These are phyloP conservation scores for Zoanthus sansibaricus DNA, from an alignment of 92 coral and sea anemone species.

Conservation along the genomic window DNA sequence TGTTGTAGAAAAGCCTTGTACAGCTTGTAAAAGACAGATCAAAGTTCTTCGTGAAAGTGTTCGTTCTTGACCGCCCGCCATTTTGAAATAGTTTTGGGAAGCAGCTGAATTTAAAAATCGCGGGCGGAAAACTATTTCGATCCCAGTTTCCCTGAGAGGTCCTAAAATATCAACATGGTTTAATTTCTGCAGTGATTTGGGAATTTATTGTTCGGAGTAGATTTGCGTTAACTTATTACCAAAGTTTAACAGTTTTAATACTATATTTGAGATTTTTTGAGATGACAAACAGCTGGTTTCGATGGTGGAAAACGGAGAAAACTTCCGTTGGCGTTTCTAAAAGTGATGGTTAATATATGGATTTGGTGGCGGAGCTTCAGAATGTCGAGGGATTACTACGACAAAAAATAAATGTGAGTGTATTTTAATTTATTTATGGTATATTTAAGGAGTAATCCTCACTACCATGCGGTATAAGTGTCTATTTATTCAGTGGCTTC, in stretches of 20 bases:
- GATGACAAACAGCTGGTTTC: background rate
- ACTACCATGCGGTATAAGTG: too few species aligned
- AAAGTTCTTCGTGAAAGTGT: constrained; percentile 82
- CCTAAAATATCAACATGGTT: constrained; percentile 1
- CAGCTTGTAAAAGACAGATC: constrained; percentile 92
- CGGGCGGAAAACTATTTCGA: background rate
- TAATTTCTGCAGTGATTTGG: too few species aligned
- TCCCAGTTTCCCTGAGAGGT: constrained; percentile 29
- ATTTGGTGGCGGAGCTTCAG: constrained; percentile 1
- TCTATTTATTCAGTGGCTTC: too few species aligned
- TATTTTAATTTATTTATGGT: background rate
- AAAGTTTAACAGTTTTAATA: background rate
- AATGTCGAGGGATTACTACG: constrained; percentile 5
- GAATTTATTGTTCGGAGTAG: background rate
- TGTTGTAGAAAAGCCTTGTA: constrained; percentile 86
- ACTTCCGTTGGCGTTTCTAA: background rate
- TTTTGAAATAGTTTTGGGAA: constrained; percentile 29
- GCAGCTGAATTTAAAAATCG: background rate
- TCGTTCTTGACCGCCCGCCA: constrained; percentile 91
- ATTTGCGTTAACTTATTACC: background rate
- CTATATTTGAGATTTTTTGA: too few species aligned
- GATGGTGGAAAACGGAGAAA: background rate
- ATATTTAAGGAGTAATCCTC: too few species aligned
- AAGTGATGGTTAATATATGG: background rate
- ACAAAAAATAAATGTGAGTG: background rate